phyloP scores from a whole-genome alignment of 1,140 invertebrate genomes.

The Rhopalosiphum maidis region DNA sequence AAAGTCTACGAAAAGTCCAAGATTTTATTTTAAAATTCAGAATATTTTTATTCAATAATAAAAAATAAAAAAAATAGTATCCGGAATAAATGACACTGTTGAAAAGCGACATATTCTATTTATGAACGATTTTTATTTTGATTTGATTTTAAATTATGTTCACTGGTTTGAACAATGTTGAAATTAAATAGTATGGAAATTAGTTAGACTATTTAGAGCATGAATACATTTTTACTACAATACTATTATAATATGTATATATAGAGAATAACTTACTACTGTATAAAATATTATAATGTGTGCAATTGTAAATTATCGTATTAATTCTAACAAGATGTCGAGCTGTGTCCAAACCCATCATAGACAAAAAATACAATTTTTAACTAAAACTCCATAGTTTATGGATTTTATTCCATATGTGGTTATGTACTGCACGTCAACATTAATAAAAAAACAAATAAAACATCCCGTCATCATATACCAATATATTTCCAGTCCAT shows the following conservation, averaged over 20 bases:
- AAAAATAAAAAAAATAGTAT: background rate
- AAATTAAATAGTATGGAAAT: background rate
- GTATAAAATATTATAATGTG: no score
- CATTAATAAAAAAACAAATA: no score
- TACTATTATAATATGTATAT: background rate
- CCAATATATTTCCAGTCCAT: no score
- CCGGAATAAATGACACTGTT: background rate
- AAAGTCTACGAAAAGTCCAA: background rate
- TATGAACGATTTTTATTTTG: background rate
- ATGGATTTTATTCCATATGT: no score
- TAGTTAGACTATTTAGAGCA: background rate
- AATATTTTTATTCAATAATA: conserved; percentile 21
- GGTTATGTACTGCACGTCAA: no score
- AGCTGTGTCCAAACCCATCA: no score
- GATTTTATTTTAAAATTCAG: conserved; percentile 4
- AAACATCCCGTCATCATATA: no score
- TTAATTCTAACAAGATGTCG: no score
- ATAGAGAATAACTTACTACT: background rate
- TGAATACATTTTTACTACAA: background rate
- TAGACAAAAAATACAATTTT: no score
- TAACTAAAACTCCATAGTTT: no score
- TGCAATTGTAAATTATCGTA: no score
- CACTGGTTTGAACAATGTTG: background rate
- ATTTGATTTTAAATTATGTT: background rate
- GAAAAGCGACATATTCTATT: background rate